Evolutionary conservation across 1,140 invertebrate genomes (phyloP), one percentile per base, ranked within the genome.

Genomic region (Aplysia californica): DNA sequence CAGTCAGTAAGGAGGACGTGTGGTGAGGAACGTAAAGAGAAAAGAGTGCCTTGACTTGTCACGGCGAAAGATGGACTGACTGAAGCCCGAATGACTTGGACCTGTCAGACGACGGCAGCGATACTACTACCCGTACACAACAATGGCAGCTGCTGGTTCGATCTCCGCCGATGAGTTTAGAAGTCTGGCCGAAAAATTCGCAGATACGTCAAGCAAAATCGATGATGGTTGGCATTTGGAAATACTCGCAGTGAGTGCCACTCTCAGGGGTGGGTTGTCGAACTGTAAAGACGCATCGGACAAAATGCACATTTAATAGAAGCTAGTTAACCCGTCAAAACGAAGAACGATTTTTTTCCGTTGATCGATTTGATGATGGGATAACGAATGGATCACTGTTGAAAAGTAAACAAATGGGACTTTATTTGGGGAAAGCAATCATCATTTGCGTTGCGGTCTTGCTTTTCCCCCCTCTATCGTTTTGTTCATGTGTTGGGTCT

Each of bases 121-220:
- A n/a, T n/a, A n/a, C n/a, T n/a, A n/a, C n/a, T n/a, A n/a, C n/a
- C n/a, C n/a, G n/a, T n/a, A n/a, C n/a, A n/a, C n/a, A n/a, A n/a
- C n/a, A n/a, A n/a, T n/a, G n/a, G n/a, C n/a, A n/a, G 80, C 80
- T 79, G 83, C 81, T 81, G 81, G 82, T 83, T 85, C 80, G 79
- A 85, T 84, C 80, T 82, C 82, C 72, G 64, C 56, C 23, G 75
- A 75, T 35, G 82, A 86, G 76, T 86, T 84, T 72, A 50, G 36
- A 26, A 59, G 71, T 58, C 79, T 76, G 39, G 78, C 61, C 29
- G 58, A 79, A 59, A 75, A 75, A 65, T 80, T 84, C 56, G 64
- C 82, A 15, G 67, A 69, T 59, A 55, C 81, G 35, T 82, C 82
- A 26, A 59, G 73, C 56, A 76, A 74, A 55, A 77, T 78, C 73